Base-by-base conservation (phyloP, 2,888 invertebrate species). In the Lasioglossum vierecki region DNA sequence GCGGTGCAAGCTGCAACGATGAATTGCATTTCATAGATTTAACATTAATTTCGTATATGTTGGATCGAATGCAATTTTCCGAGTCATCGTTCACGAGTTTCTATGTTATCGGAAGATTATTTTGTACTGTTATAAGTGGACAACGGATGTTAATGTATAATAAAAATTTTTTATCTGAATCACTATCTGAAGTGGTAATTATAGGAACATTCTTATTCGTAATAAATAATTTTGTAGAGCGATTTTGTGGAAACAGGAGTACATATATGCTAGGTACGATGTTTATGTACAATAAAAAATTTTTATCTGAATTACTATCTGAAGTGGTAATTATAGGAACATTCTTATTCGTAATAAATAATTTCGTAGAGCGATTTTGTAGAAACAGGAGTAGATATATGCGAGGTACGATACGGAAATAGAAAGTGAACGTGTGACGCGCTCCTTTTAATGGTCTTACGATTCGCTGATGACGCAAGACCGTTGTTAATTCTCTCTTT, bases 381-480 rank as follows among this genome's bases (percentile, higher is more conserved):
- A 13, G 60, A 26, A 60, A 26, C 26, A 26, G 26, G 26, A 60
- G 60, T 5, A 57, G 3, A 11, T n/a, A 39, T 39, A 4, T 3
- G 26, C 2, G 11, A 26, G 15, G 30, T 30, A n/a, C 30, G 30
- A 30, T 15, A 63, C 60, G 60, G 60, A 63, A 63, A 63, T 63
- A 30, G 60, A 63, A 63, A 74, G 74, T 49, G 5, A 22, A 35
- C 3, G 13, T 39, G 41, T 13, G 39, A 46, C 18, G 15, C 30
- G 49, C 30, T 22, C 2, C 39, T 75, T 74, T 71, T 75, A 79
- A 76, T 74, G 66, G 44, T n/a, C 46, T 68, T 66, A 49, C 26
- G 63, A 82, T 80, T 70, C 26, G 18, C 44, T 26, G 41, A 73
- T 88, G 87, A 86, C 84, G 86, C 80, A 88, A 88, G 68, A 13